Percentiles rank a stretch among this genome's conserved stretches.
Evolutionary conservation across 2,113 vertebrate genomes (phyloP).

Genomic region (Coryphaenoides rupestris): DNA sequence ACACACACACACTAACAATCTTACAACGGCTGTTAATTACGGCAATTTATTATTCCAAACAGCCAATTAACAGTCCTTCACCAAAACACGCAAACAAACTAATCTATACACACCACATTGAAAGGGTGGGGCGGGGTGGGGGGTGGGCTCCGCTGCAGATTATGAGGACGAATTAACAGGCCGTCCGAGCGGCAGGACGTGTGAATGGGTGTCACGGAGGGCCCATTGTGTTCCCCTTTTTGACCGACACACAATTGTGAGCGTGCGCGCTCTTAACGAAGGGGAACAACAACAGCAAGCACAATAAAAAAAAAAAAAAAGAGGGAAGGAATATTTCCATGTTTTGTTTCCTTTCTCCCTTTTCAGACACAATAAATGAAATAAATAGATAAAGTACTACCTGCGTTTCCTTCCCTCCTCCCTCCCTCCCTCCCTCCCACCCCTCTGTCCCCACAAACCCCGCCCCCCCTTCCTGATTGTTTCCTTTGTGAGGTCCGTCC

Average conservation of each 20-base stretch:
- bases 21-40: slow-evolving; percentile 58
- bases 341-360: neutral
- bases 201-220: slow-evolving; percentile 31
- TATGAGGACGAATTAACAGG: slow-evolving; percentile 44
- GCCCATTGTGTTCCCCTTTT: neutral
- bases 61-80: slow-evolving; percentile 53
- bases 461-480: no score
- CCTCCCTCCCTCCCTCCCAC: neutral
- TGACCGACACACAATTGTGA: neutral
- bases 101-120: slow-evolving; percentile 52
- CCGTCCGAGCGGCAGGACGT: slow-evolving; percentile 1
- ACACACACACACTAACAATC: slow-evolving; percentile 34
- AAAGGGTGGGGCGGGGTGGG: slow-evolving; percentile 1
- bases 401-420: neutral
- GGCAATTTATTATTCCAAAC: slow-evolving; percentile 59
- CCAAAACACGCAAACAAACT: slow-evolving; percentile 55
- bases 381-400: no score
- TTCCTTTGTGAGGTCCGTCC: neutral
- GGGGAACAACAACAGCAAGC: no score
- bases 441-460: no score
- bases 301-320: no score
- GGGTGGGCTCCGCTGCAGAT: slow-evolving; percentile 41
- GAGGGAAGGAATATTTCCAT: neutral
- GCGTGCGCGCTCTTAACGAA: neutral
- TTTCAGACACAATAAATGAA: neutral